Conservation (phyloP, 1,140 invertebrate species). For the Ceratoteleas bidentatus region DNA sequence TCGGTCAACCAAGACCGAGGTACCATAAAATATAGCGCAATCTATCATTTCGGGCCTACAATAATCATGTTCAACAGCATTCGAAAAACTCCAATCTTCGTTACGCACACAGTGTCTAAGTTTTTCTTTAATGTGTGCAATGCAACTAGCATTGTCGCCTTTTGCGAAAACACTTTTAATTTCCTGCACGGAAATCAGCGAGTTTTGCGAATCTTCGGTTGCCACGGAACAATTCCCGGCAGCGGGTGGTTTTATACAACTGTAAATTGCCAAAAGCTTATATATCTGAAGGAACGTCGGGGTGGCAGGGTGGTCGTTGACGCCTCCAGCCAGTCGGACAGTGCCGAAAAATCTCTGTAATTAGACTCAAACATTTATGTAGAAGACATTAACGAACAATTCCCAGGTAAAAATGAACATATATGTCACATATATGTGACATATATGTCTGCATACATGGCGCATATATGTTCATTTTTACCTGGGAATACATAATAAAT, state of each 20-base stretch:
- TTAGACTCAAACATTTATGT: no score
- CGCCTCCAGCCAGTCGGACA: background rate
- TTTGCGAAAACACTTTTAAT: background rate
- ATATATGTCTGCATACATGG: no score
- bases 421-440: no score
- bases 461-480: no score
- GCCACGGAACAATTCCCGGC: background rate
- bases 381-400: no score
- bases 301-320: background rate
- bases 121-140: background rate
- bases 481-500: no score
- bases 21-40: background rate
- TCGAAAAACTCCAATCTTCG: background rate
- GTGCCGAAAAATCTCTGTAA: slow-evolving; percentile 2
- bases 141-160: background rate
- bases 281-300: background rate
- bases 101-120: background rate
- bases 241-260: background rate
- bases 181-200: background rate
- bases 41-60: background rate
- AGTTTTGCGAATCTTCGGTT: background rate
- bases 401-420: no score
- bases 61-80: background rate
- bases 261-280: background rate
- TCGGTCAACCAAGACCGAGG: background rate